These are phyloP conservation scores for Cherax destructor DNA, from an alignment of 1,140 invertebrate genomes.

Conservation along the genomic window DNA sequence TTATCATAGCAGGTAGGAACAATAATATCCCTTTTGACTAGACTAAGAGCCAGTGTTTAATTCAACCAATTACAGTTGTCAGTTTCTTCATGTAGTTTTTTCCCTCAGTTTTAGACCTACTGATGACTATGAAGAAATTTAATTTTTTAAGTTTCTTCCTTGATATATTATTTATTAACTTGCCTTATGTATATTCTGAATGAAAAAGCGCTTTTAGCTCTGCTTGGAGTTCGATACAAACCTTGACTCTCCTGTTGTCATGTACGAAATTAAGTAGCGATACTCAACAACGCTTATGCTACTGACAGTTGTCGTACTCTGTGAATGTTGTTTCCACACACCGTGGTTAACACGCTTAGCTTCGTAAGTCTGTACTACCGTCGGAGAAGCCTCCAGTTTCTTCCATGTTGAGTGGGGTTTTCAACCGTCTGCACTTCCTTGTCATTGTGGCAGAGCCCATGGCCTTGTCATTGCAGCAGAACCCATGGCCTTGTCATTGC, in stretches of 20 bases:
- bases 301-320: not conserved
- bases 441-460: no score
- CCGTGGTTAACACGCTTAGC: not conserved
- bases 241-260: not conserved
- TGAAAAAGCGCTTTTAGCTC: not conserved
- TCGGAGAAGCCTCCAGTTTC: not conserved
- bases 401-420: not conserved
- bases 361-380: not conserved
- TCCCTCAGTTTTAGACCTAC: not conserved
- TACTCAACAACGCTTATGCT: not conserved
- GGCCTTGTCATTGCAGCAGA: no score
- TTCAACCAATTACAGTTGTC: not conserved
- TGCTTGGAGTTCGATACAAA: not conserved
- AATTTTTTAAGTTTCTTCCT: not conserved
- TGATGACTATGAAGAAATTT: not conserved
- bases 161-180: not conserved
- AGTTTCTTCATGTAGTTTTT: not conserved
- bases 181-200: not conserved
- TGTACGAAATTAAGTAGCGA: slow-evolving; percentile 31
- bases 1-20: not conserved
- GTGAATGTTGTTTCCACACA: not conserved
- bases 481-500: no score
- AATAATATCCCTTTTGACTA: not conserved
- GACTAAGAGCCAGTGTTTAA: not conserved
- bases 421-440: no score